Base-by-base conservation (phyloP, 2,113 vertebrate species). In the Acinonyx jubatus region DNA sequence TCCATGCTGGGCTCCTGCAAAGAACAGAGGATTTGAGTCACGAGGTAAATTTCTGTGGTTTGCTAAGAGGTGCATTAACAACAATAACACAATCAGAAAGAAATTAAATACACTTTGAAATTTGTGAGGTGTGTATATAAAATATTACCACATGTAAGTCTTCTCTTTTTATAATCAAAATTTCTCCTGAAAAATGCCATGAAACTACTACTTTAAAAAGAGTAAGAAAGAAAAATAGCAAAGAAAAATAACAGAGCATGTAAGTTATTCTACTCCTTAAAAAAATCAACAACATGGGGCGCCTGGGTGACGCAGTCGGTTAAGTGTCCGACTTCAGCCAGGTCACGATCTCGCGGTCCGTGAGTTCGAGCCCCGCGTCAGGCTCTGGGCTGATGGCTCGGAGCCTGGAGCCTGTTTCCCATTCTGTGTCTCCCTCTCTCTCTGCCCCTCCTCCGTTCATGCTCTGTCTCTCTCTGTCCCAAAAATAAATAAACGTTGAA, bases 21-120 rank as follows among this genome's bases (percentile, higher is more conserved):
- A 94, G 36, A 87, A 89, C 27, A 92, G 31, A 66, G 21, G 92
- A 95, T 90, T 80, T 96, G 78, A 79, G 48, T 92, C 65, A 81
- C n/a, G 9, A 29, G 12, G 25, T 84, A 81, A 31, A 91, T 85
- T 52, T 84, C 90, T 92, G 13, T 61, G 19, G 31, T 76, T 97
- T 94, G 38, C 36, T 90, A 93, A 71, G 16, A 90, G 16, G 14
- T 74, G 23, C 9, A 29, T 87, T 85, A 79, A 87, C 27, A 94
- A 89, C 63, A 78, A 82, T 27, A 61, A 94, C 52, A 94, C 38
- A 82, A 83, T 90, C 33, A 69, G 41, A 48, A 95, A 97, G 38
- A 69, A 91, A 85, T 83, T 81, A 6, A 50, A 0, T 90, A 88
- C 84, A 16, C 41, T 81, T 90, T 97, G 19, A 82, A 79, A 94